phyloP scores from a whole-genome alignment of 2,113 vertebrate genomes.

The Gobio gobio region DNA sequence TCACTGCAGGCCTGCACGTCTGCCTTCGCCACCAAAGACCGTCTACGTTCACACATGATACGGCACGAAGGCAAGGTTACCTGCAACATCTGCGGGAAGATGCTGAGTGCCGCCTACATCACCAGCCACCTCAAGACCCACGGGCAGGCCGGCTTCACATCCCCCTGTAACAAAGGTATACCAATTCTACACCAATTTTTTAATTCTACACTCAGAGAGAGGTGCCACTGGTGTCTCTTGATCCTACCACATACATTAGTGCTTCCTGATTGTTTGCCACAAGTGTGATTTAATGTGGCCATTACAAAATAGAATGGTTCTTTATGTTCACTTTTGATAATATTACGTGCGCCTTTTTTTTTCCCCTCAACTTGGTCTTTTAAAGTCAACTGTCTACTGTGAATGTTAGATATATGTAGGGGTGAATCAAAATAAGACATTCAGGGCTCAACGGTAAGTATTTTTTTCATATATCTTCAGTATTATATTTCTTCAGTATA shows the following conservation, averaged over 20 bases:
- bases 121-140: constrained; percentile 99
- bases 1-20: constrained; percentile 90
- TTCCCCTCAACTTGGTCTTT: neutral
- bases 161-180: constrained; percentile 93
- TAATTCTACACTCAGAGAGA: neutral
- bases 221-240: neutral
- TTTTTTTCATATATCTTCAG: too few relatives aligned
- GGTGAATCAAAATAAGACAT: neutral
- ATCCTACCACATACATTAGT: neutral
- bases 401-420: neutral
- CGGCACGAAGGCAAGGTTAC: constrained; percentile 98
- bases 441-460: neutral
- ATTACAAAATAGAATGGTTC: neutral
- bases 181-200: constrained; percentile 31
- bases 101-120: constrained; percentile 97
- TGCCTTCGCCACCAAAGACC: constrained; percentile 99
- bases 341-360: neutral
- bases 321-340: neutral
- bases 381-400: neutral
- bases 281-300: neutral
- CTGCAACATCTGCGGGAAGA: constrained; percentile 98
- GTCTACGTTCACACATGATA: constrained; percentile 97
- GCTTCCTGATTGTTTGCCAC: neutral
- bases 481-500: neutral
- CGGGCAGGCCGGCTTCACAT: constrained; percentile 94